These are phyloP conservation scores for Trachemys scripta DNA, from an alignment of 2,113 vertebrate genomes.

Conservation along the genomic window DNA sequence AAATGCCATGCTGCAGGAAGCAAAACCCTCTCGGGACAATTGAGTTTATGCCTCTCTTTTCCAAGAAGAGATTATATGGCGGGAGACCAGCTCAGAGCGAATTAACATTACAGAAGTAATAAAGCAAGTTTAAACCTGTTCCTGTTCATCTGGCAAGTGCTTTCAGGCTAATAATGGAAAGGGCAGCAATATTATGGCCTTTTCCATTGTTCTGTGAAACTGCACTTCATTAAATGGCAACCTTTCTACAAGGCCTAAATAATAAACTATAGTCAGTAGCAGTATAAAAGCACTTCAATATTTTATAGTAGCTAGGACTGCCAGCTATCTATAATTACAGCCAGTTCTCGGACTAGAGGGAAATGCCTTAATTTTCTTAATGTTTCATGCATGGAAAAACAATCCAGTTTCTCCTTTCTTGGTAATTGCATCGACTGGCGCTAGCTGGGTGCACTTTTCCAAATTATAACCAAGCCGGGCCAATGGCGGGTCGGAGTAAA, in stretches of 20 bases:
- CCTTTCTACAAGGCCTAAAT: conserved; percentile 61
- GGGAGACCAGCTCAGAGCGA: conserved; percentile 38
- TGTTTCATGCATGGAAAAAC: conserved; percentile 80
- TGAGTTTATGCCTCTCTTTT: background rate
- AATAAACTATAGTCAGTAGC: conserved; percentile 64
- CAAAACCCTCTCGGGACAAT: background rate
- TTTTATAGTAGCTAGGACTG: conserved; percentile 67
- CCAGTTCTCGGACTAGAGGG: conserved; percentile 66
- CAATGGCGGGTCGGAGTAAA: conserved; percentile 61
- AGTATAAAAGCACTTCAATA: conserved; percentile 61
- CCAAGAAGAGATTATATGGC: background rate
- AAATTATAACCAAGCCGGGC: conserved; percentile 69
- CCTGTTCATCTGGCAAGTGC: conserved; percentile 39
- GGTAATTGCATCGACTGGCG: conserved; percentile 72
- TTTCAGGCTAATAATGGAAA: conserved; percentile 67
- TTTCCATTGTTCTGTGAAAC: conserved; percentile 55
- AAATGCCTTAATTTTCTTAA: conserved; percentile 79
- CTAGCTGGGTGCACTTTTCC: conserved; percentile 69
- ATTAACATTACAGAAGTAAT: conserved; percentile 45
- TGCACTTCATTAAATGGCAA: conserved; percentile 67
- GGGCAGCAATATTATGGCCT: conserved; percentile 24
- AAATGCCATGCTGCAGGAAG: background rate
- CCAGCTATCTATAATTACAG: conserved; percentile 78
- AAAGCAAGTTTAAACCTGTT: conserved; percentile 52
- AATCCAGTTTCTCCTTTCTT: conserved; percentile 73